phyloP scores from a whole-genome alignment of 2,888 invertebrate species.

The Eupithecia tripunctaria region DNA sequence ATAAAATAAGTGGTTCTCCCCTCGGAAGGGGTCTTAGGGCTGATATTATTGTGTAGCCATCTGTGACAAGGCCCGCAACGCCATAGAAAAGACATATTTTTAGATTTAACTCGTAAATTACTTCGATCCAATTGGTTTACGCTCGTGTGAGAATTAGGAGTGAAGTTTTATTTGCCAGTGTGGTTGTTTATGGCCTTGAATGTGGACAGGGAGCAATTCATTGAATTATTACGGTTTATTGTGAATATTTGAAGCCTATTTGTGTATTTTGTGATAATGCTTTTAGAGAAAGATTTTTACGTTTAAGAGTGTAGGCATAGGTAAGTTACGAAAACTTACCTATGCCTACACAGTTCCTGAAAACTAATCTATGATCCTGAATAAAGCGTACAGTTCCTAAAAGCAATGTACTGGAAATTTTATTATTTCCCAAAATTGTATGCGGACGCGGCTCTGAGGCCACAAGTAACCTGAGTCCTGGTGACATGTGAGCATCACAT shows the following conservation, averaged over 20 bases:
- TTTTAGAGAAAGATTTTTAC: neutral
- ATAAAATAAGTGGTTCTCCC: conserved; percentile 79
- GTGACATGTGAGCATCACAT: neutral
- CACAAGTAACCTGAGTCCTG: neutral
- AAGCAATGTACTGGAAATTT: too few species aligned
- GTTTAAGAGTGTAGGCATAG: too few species aligned
- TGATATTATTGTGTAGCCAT: conserved; percentile 82
- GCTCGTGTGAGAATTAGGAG: conserved; percentile 80
- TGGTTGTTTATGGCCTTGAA: conserved; percentile 66
- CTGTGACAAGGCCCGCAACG: conserved; percentile 76
- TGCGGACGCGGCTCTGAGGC: too few species aligned
- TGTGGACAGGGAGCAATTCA: conserved; percentile 31
- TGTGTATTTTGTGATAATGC: neutral
- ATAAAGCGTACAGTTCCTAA: too few species aligned
- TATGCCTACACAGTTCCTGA: neutral
- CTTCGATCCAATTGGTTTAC: conserved; percentile 81
- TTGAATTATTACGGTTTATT: conserved; percentile 37
- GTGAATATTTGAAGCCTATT: conserved; percentile 3
- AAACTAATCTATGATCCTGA: too few species aligned
- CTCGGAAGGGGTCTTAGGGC: conserved; percentile 67
- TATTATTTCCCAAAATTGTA: neutral
- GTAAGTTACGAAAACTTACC: neutral
- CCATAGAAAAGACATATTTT: conserved; percentile 83
- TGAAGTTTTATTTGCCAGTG: conserved; percentile 74
- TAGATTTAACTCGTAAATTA: conserved; percentile 84